These are phyloP conservation scores for Lasiurus borealis DNA, from an alignment of 2,113 vertebrate species.

Conservation along the genomic window DNA sequence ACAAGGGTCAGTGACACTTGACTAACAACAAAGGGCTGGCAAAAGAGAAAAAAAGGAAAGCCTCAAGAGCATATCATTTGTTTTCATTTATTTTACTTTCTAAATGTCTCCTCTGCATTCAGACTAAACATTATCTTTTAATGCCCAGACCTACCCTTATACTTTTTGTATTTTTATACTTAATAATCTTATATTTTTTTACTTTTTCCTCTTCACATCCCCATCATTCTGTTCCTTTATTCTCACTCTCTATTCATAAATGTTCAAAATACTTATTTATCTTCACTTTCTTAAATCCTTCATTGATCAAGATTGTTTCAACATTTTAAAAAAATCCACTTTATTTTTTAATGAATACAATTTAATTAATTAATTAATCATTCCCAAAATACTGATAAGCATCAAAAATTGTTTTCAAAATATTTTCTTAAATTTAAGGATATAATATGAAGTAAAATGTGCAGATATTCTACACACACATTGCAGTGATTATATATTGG, in stretches of 20 bases:
- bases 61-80: background rate
- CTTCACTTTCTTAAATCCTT: constrained; percentile 40
- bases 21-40: background rate
- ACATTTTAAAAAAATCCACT: constrained; percentile 30
- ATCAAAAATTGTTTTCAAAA: constrained; percentile 17
- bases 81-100: constrained; percentile 44
- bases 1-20: background rate
- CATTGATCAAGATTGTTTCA: constrained; percentile 23
- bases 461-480: background rate
- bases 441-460: background rate
- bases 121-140: constrained; percentile 6
- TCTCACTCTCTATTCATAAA: background rate
- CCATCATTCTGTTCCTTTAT: background rate
- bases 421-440: background rate
- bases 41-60: background rate
- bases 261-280: background rate
- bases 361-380: constrained; percentile 7
- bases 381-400: constrained; percentile 15
- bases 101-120: background rate
- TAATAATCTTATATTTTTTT: background rate
- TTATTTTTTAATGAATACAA: background rate
- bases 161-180: background rate
- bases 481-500: background rate
- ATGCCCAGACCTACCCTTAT: background rate
- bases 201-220: background rate